Evolutionary conservation across 2,797 vertebrate species (phyloP), one percentile per base, ranked within the genome.

Genomic region (Chromobotia macracanthus): DNA sequence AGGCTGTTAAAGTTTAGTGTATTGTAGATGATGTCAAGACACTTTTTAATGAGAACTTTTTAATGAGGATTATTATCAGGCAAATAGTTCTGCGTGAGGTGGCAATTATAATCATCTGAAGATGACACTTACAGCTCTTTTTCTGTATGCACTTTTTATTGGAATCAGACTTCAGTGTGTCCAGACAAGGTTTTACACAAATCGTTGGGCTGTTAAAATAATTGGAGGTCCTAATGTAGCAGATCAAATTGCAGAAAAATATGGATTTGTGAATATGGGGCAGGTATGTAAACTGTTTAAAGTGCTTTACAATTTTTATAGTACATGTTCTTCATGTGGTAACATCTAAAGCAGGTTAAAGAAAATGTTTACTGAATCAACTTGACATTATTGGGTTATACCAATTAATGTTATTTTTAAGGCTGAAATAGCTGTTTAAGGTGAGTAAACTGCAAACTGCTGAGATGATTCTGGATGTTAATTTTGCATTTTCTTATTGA

Each of bases 161-260:
- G 93, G 92, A 74, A 88, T 92, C 72, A 77, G 95, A 35, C 87
- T 96, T 21, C 94, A 94, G 2, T 84, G 92, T 81, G 94, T 94
- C 87, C 87, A 93, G 63, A 92, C 94, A 73, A 86, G 89, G 25
- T 86, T 95, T 63, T 99, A 95, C 90, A 98, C 95, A 80, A 97
- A 98, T 91, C 93, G 96, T 87, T 98, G 97, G 97, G 97, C 96
- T 1, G 89, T 98, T 81, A 92, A 93, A 87, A 94, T 98, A 85
- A 77, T 87, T 25, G 96, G 95, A 65, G 94, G 94, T 77, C 83
- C 85, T 5, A 82, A 91, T 56, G 90, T 93, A 88, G 97, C 94
- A 82, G 85, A 93, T 90, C 88, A 89, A 87, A 95, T 97, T 82
- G 96, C 96, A 50, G 93, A 90, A 86, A 96, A 96, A 89, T 95